Evolutionary conservation across 2,888 invertebrate species (phyloP).

Genomic region (Carpatolechia fugitivella): DNA sequence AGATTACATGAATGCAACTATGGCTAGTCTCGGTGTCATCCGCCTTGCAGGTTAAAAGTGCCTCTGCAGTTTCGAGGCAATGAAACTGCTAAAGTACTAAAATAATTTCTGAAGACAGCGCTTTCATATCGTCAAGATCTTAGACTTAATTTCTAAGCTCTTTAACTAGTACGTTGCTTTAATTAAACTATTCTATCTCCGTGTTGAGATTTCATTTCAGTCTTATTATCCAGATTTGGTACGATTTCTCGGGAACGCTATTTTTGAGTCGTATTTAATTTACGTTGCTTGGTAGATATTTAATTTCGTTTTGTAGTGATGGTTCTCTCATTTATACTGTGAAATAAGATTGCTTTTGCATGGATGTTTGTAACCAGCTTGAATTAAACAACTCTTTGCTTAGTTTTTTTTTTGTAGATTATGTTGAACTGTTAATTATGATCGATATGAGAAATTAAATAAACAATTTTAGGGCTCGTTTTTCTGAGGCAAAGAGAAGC

Average conservation of each 20-base stretch:
- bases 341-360: slow-evolving; percentile 6
- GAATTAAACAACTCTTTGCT: too few relatives aligned
- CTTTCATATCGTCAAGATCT: slow-evolving; percentile 3
- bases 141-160: slow-evolving; percentile 15
- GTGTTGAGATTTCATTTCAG: slow-evolving; percentile 16
- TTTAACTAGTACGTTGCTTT: slow-evolving; percentile 8
- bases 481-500: too few relatives aligned
- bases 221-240: slow-evolving; percentile 16
- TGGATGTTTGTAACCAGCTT: not conserved
- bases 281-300: slow-evolving; percentile 1
- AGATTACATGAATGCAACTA: not conserved
- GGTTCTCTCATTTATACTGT: slow-evolving; percentile 10
- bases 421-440: too few relatives aligned
- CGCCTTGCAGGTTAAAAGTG: not conserved
- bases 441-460: too few relatives aligned
- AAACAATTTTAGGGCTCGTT: too few relatives aligned
- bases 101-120: not conserved
- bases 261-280: slow-evolving; percentile 16
- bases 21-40: too few relatives aligned
- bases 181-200: slow-evolving; percentile 19
- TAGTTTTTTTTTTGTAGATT: too few relatives aligned
- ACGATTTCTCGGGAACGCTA: slow-evolving; percentile 8
- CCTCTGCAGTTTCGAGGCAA: not conserved
- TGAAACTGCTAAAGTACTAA: not conserved
- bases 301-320: slow-evolving; percentile 15